Evolutionary conservation across 2,888 invertebrate species (phyloP), one percentile per base, ranked within the genome.

Genomic region (Anarsia innoxiella): DNA sequence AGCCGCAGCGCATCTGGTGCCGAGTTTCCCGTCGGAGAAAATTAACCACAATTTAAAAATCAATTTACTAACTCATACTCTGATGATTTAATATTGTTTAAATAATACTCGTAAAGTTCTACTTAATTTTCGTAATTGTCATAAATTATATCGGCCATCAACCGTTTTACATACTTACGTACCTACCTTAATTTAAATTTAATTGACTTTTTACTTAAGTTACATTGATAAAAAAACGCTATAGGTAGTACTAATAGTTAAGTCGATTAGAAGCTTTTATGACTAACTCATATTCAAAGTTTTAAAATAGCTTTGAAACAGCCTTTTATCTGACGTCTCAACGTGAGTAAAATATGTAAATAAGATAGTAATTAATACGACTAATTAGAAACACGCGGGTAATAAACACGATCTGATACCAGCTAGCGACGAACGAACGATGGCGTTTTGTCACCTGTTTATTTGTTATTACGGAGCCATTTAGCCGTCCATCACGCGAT

Each of bases 1-100:
- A 55, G 56, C 67, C 66, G 53, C 65, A 60, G 45, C 56, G 60
- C 73, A 72, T 68, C 69, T 73, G 74, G 67, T 68, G 66, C 57
- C 56, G 46, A n/a, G n/a, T 55, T 58, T 44, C 48, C 65, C 67
- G 59, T 51, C 65, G 56, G 59, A 52, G 45, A 36, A 53, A 57
- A 59, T 56, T 57, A 63, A 68, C 71, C 69, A 57, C 69, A 68
- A 57, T 61, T 62, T 56, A 64, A 69, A 62, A 62, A 64, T 59
- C 55, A 51, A 63, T 63, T 65, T 57, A 45, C 37, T 28, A 29
- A 35, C 30, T 34, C 34, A 12, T 23, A 34, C 14, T 23, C 29
- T 34, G 28, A 27, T 30, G 9, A 31, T n/a, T n/a, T n/a, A n/a
- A n/a, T n/a, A n/a, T 8, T 31, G 2, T 32, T 33, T 28, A 23